Base-by-base conservation (phyloP, 2,888 invertebrate species). In the Anoplius nigerrimus region DNA sequence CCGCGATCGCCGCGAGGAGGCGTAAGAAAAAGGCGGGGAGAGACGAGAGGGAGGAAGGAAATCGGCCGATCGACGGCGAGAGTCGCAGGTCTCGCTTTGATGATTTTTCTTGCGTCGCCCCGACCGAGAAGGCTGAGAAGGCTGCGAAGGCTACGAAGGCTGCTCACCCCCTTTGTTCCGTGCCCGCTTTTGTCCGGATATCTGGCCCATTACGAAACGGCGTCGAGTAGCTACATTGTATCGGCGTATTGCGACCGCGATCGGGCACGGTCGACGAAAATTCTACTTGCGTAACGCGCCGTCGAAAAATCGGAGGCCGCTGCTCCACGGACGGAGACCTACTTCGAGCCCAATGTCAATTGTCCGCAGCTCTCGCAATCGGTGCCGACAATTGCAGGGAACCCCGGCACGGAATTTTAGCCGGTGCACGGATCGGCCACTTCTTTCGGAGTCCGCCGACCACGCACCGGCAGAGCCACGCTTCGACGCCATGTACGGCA, bases 91-190 rank as follows among this genome's bases (percentile, higher is more conserved):
- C 66, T 63, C 66, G 71, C 72, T 76, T 73, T 75, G 76, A 78
- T 66, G 76, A 80, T 75, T 81, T 78, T 81, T 79, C 81, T 81
- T 73, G 48, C 55, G 61, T 34, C 34, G 66, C 65, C 73, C 76
- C 74, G 76, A 79, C 72, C 60, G 71, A 66, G n/a, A n/a, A n/a
- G n/a, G n/a, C n/a, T n/a, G n/a, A n/a, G n/a, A n/a, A n/a, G n/a
- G n/a, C n/a, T n/a, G n/a, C n/a, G n/a, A n/a, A n/a, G n/a, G n/a
- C n/a, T n/a, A n/a, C 54, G 76, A 79, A 78, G 78, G 78, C 79
- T 78, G 73, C 60, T 60, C 66, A 34, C 34, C 62, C 68, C 48
- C 64, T 80, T 79, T 80, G 74, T 72, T 72, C 58, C 75, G 62
- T 51, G 46, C 58, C 27, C 57, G 48, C 75, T 75, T 73, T 76